phyloP scores from a whole-genome alignment of 2,797 vertebrate genomes.

The Spheniscus humboldti region DNA sequence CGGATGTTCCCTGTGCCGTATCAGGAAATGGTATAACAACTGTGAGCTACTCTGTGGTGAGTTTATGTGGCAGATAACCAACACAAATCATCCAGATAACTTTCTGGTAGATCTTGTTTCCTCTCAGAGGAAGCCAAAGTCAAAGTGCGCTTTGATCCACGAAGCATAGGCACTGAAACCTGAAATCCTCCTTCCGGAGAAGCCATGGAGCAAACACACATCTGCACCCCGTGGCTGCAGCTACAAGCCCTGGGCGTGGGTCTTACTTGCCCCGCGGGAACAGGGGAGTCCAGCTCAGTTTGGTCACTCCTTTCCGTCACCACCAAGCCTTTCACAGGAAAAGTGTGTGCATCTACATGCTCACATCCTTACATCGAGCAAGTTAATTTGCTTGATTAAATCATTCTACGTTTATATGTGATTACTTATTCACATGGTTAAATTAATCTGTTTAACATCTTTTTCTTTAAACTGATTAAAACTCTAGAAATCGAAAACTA shows the following conservation, averaged over 20 bases:
- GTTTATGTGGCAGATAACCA: conserved; percentile 22
- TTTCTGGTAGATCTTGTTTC: conserved; percentile 45
- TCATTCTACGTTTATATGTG: background rate
- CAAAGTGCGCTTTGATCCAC: conserved; percentile 22
- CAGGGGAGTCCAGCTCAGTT: background rate
- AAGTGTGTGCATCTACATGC: background rate
- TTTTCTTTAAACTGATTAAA: background rate
- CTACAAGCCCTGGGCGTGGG: background rate
- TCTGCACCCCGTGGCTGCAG: background rate
- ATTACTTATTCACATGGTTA: background rate
- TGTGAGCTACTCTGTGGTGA: background rate
- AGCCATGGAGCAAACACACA: conserved; percentile 1
- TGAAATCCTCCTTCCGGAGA: background rate
- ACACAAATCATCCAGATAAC: conserved; percentile 49
- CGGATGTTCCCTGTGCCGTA: background rate
- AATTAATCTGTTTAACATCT: background rate
- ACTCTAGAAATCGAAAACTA: background rate
- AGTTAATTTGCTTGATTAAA: background rate
- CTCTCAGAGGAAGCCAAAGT: conserved; percentile 40
- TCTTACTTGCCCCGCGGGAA: background rate
- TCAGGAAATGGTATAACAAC: background rate
- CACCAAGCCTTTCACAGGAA: background rate
- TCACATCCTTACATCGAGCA: background rate
- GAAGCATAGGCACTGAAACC: conserved; percentile 7
- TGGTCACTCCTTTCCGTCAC: background rate